phyloP scores from a whole-genome alignment of 2,888 invertebrate genomes.

The Andrena trimmerana region DNA sequence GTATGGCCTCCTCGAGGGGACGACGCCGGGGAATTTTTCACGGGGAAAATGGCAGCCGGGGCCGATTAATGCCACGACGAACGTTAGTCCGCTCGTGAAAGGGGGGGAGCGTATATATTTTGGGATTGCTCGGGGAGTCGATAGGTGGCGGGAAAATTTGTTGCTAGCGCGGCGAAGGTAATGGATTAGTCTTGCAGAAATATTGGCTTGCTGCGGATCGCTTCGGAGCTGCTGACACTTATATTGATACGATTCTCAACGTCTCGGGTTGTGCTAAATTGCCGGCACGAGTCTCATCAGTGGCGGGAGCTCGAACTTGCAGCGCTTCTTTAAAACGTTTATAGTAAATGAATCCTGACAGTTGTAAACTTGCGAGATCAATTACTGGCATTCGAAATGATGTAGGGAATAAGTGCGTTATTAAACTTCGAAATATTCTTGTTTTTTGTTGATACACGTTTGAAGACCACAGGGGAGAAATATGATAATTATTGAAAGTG shows the following conservation, averaged over 20 bases:
- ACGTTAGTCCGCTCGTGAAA: conserved; percentile 36
- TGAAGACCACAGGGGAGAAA: no score
- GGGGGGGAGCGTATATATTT: conserved; percentile 1
- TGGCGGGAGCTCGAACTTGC: background rate
- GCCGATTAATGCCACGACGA: conserved; percentile 61
- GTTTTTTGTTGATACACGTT: no score
- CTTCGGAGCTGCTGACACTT: background rate
- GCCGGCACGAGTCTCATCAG: background rate
- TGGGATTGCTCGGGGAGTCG: background rate
- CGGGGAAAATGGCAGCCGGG: conserved; percentile 41
- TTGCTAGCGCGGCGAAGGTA: background rate
- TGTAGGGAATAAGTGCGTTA: no score
- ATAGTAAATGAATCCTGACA: no score
- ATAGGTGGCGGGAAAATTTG: conserved; percentile 20
- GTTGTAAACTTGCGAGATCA: no score
- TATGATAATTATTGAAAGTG: no score
- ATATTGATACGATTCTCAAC: background rate
- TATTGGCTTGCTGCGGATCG: background rate
- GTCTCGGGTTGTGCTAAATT: background rate
- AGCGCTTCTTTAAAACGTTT: no score
- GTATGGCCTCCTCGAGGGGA: conserved; percentile 63
- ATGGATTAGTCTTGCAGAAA: background rate
- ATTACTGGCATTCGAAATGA: no score
- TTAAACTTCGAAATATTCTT: no score
- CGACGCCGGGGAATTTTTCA: conserved; percentile 59